Evolutionary conservation across 2,797 vertebrate genomes (phyloP), one percentile per base, ranked within the genome.

Genomic region (Chrysocyon brachyurus): DNA sequence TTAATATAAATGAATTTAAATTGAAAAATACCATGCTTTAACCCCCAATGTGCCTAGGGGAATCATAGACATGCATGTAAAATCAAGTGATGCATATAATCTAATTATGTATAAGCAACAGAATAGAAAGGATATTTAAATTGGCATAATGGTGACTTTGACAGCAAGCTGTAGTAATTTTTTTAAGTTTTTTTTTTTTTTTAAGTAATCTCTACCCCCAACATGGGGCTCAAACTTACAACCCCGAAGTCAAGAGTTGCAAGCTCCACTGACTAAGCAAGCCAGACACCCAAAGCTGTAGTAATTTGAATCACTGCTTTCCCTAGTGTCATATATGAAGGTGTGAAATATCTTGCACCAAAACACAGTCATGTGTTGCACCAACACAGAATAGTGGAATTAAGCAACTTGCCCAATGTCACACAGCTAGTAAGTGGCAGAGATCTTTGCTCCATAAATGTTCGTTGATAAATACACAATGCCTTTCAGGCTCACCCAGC

Each of bases 1-100:
- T 33, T 92, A 79, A 75, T 36, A 61, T 61, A 89, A 92, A 84
- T 63, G 22, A 70, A 54, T 70, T 88, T 70, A 56, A 93, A 78
- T 64, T 46, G 26, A 28, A 79, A 85, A 90, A 77, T 54, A 78
- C 3, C 72, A 54, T 70, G 12, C 33, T 96, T 85, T 90, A 85
- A 79, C 64, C 90, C 90, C 16, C 46, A 56, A 46, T 21, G 28
- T 70, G 21, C n/a, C 70, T 49, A 15, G 22, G 15, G 54, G 78
- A 83, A 78, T 61, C 86, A 78, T 2, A 64, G 28, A 63, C 46
- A 90, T 6, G 36, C 36, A 31, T 28, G 21, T 93, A 79, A 96
- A 61, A 79, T 63, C 81, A 90, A 79, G 46, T 19, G 33, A 78
- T 31, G 16, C 81, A 72, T 28, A 31, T 8, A 31, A 61, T 63